Evolutionary conservation across 2,113 vertebrate species (phyloP).

Genomic region (Australoheros scitulus): DNA sequence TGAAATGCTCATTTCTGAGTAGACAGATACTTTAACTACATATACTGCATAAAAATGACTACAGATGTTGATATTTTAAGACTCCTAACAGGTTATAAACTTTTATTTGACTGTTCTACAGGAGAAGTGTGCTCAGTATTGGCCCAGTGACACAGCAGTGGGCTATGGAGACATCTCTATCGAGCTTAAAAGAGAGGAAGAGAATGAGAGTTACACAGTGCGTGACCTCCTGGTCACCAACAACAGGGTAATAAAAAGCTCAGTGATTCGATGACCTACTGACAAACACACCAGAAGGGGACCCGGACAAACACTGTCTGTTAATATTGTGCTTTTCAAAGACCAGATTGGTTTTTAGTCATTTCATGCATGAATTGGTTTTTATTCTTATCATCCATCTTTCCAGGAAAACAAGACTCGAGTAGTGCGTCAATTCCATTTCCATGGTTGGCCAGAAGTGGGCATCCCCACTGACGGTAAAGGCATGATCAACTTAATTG

Average conservation of each 20-base stretch:
- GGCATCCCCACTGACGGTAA: conserved; percentile 95
- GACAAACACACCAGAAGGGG: neutral
- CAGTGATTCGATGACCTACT: neutral
- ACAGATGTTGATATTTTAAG: neutral
- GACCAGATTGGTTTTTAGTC: neutral
- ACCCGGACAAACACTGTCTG: neutral
- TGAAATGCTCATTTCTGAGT: neutral
- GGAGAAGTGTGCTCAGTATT: conserved; percentile 98
- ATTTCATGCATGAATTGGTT: neutral
- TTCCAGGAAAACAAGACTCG: conserved; percentile 95
- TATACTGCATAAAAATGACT: neutral
- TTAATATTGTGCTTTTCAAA: neutral
- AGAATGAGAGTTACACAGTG: conserved; percentile 96
- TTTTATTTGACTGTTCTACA: conserved; percentile 50
- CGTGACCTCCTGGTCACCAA: conserved; percentile 95
- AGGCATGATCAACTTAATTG: conserved; percentile 98
- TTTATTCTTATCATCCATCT: neutral
- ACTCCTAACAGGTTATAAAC: neutral
- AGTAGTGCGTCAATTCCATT: conserved; percentile 95
- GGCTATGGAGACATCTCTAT: conserved; percentile 92
- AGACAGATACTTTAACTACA: neutral
- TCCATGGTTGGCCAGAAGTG: conserved; percentile 98
- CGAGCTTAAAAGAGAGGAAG: conserved; percentile 96
- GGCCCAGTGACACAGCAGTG: conserved; percentile 89
- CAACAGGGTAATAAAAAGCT: conserved; percentile 85